Conservation (phyloP, 2,797 vertebrate genomes). For the Ambastaia sidthimunki region DNA sequence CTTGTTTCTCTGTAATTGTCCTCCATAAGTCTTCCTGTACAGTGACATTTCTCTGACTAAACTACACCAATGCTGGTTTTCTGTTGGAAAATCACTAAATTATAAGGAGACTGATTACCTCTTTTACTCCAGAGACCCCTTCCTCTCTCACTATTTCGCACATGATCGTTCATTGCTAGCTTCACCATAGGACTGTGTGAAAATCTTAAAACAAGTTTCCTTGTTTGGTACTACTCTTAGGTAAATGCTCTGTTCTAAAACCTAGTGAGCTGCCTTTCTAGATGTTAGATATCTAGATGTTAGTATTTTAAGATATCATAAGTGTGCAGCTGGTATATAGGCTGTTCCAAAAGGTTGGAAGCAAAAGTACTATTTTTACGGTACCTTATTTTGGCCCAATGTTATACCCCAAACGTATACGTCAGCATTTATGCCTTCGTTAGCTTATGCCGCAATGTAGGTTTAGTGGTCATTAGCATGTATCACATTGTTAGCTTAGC, state of each 20-base stretch:
- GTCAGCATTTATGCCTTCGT: too few relatives aligned
- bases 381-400: too few relatives aligned
- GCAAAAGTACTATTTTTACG: too few relatives aligned
- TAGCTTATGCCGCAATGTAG: too few relatives aligned
- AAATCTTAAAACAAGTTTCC: too few relatives aligned
- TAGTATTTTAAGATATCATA: too few relatives aligned
- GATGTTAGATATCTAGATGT: neutral
- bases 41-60: constrained; percentile 1
- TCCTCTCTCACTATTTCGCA: constrained; percentile 4
- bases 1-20: neutral
- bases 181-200: neutral
- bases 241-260: constrained; percentile 20
- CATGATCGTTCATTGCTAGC: neutral
- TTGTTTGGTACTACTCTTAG: neutral
- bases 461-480: too few relatives aligned
- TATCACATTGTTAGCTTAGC: neutral
- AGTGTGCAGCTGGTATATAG: too few relatives aligned
- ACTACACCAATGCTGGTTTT: neutral
- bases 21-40: constrained; percentile 25
- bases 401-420: too few relatives aligned
- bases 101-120: neutral
- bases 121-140: constrained; percentile 9
- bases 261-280: neutral
- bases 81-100: neutral
- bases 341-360: too few relatives aligned